Evolutionary conservation across 2,797 vertebrate species (phyloP).

Genomic region (Dipus sagitta): DNA sequence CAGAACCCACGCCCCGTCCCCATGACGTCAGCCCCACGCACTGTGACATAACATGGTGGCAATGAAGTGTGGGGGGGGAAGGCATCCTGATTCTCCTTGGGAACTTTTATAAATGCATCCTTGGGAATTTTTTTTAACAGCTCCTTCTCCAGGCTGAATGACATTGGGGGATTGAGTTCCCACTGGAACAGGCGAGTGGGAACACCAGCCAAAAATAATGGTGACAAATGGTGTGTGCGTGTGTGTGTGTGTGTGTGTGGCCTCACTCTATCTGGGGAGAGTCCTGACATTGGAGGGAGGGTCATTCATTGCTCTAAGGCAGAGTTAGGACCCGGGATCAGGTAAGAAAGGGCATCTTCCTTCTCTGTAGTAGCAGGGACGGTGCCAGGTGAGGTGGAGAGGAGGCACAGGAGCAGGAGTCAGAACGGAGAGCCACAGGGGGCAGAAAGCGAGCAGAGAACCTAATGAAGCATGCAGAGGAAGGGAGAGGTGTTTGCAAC

Average conservation of each 20-base stretch:
- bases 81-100: slow-evolving; percentile 45
- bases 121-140: slow-evolving; percentile 37
- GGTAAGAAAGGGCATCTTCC: neutral
- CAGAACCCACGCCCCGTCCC: slow-evolving; percentile 67
- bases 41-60: slow-evolving; percentile 59
- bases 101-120: slow-evolving; percentile 56
- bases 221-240: neutral
- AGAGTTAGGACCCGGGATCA: neutral
- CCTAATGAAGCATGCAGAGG: neutral
- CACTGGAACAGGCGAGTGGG: neutral
- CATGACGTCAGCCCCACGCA: slow-evolving; percentile 68
- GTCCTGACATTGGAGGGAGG: neutral
- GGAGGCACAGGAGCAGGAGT: neutral
- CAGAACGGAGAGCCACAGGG: neutral
- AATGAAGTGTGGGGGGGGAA: neutral
- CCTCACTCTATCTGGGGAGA: slow-evolving; percentile 52
- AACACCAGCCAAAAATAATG: slow-evolving; percentile 63
- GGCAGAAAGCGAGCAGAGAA: neutral
- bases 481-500: slow-evolving; percentile 34
- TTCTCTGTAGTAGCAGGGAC: neutral
- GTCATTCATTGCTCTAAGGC: slow-evolving; percentile 27
- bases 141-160: slow-evolving; percentile 33
- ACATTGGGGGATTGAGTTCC: slow-evolving; percentile 9
- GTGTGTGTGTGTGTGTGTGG: slow-evolving; percentile 6
- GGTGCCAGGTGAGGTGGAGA: neutral